These are phyloP conservation scores for Patella depressa DNA, from an alignment of 2,888 invertebrate genomes.

Conservation along the genomic window DNA sequence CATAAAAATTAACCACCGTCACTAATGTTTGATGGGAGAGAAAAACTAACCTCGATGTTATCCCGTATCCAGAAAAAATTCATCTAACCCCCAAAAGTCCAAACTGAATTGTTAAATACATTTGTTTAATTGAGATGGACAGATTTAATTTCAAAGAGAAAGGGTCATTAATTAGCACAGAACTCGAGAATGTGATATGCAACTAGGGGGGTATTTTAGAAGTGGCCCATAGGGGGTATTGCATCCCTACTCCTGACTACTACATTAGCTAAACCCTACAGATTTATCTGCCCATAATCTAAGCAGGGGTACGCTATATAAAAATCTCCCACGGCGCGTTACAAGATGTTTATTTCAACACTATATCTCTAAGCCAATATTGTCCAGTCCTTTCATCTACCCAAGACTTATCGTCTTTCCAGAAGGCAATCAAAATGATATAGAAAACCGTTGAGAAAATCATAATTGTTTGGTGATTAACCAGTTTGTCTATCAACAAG, in stretches of 20 bases:
- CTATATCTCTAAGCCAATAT: no score
- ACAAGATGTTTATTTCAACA: no score
- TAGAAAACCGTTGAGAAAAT: not conserved
- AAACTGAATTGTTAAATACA: not conserved
- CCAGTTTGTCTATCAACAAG: not conserved
- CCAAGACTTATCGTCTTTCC: no score
- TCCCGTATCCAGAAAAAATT: not conserved
- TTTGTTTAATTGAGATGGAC: not conserved
- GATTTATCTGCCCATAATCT: no score
- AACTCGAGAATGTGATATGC: not conserved
- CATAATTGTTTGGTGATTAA: not conserved
- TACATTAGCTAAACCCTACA: no score
- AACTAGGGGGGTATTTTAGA: not conserved
- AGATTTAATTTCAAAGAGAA: slow-evolving; percentile 9
- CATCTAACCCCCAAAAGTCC: not conserved
- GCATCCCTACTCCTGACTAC: no score
- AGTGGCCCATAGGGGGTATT: slow-evolving; percentile 1
- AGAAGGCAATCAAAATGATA: slow-evolving; percentile 3
- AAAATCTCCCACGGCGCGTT: no score
- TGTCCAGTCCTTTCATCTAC: no score
- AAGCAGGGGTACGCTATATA: no score
- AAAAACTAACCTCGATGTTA: not conserved
- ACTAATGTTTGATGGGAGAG: no score
- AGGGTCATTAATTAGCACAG: not conserved
- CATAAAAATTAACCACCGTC: no score